Evolutionary conservation across 2,113 vertebrate genomes (phyloP).

Genomic region (Gymnarchus niloticus): DNA sequence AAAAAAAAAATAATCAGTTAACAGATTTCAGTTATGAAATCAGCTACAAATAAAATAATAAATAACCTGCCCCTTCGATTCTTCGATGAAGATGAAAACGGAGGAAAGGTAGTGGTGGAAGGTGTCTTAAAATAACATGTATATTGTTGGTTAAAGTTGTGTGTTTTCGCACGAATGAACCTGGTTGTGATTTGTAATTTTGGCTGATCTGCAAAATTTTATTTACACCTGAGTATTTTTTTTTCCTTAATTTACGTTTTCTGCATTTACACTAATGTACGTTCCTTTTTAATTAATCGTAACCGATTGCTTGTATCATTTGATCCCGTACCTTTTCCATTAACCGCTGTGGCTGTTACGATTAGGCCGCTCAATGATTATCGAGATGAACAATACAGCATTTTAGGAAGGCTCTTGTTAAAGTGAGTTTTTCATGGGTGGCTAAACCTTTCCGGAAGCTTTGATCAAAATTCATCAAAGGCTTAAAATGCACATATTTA

Average conservation of each 20-base stretch:
- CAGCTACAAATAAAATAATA: not conserved
- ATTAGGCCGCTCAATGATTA: not conserved
- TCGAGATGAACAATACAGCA: not conserved
- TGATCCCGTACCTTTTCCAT: not conserved
- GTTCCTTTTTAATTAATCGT: not conserved
- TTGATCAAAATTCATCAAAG: slow-evolving; percentile 27
- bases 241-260: too few relatives aligned
- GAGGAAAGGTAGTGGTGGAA: not conserved
- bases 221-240: too few relatives aligned
- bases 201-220: not conserved
- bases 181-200: not conserved
- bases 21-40: not conserved
- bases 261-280: not conserved
- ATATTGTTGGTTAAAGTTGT: not conserved
- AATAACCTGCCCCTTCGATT: not conserved
- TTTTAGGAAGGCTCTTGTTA: not conserved
- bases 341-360: not conserved
- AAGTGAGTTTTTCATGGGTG: not conserved
- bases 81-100: not conserved
- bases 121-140: not conserved
- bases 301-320: not conserved
- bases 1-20: not conserved
- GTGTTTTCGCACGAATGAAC: not conserved
- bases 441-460: not conserved
- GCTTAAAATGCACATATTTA: slow-evolving; percentile 26